phyloP scores from a whole-genome alignment of 2,797 vertebrate species.

The Vespertilio murinus region DNA sequence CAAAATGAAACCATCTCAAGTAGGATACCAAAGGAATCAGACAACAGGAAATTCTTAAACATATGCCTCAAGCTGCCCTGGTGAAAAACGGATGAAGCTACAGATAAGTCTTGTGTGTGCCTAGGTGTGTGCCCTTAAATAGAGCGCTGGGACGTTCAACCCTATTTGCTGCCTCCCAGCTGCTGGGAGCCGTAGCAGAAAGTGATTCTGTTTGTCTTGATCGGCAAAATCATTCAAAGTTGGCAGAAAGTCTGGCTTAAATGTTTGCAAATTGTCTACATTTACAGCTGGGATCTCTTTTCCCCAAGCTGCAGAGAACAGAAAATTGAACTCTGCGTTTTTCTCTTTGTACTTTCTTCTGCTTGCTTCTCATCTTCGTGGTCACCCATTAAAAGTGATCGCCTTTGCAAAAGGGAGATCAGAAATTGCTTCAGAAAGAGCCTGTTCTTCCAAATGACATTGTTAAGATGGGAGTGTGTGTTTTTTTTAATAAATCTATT shows the following conservation, averaged over 20 bases:
- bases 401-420: conserved; percentile 57
- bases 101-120: neutral
- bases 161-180: neutral
- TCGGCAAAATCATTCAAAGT: conserved; percentile 11
- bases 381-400: conserved; percentile 12
- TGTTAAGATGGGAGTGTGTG: conserved; percentile 5
- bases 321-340: neutral
- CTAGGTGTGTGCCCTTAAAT: neutral
- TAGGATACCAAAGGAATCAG: neutral
- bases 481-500: conserved; percentile 50
- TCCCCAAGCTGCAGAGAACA: neutral
- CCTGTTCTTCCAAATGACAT: conserved; percentile 61
- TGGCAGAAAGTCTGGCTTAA: conserved; percentile 15
- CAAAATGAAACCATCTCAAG: neutral
- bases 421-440: conserved; percentile 59
- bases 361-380: conserved; percentile 15
- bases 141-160: neutral
- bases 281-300: conserved; percentile 11
- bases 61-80: neutral
- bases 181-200: neutral
- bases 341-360: neutral
- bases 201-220: neutral
- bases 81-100: neutral
- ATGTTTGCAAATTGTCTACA: conserved; percentile 27
- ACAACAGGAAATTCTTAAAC: neutral